phyloP scores from a whole-genome alignment of 2,888 invertebrate genomes.

The Dinocampus coccinellae region DNA sequence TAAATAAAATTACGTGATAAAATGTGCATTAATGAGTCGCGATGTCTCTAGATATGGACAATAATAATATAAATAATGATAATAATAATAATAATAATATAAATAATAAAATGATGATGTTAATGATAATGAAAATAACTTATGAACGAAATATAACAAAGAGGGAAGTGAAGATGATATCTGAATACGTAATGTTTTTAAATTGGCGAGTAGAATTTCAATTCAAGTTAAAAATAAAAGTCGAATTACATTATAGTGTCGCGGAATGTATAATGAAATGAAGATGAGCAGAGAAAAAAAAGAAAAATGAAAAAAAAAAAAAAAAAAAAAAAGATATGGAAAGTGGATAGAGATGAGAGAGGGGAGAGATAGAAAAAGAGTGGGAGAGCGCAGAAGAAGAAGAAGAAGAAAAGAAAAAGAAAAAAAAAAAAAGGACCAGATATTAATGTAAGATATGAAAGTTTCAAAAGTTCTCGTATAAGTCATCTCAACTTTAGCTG shows the following conservation, averaged over 20 bases:
- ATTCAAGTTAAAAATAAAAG: slow-evolving; percentile 32
- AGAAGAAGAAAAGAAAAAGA: neutral
- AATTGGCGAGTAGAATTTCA: slow-evolving; percentile 23
- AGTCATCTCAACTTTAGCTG: slow-evolving; percentile 35
- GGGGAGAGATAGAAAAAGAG: no score
- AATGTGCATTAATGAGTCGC: slow-evolving; percentile 9
- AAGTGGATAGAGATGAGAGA: neutral
- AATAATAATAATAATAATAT: neutral
- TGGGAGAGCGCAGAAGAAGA: no score
- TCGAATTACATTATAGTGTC: slow-evolving; percentile 35
- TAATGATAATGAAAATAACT: neutral
- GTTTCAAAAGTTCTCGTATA: slow-evolving; percentile 32
- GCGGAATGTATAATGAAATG: slow-evolving; percentile 33
- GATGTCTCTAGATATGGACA: neutral
- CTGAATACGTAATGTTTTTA: slow-evolving; percentile 25
- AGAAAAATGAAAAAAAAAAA: neutral
- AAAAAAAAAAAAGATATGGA: neutral
- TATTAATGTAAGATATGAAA: slow-evolving; percentile 38
- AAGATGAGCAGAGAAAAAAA: slow-evolving; percentile 21
- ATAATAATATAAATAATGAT: neutral
- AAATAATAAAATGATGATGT: neutral
- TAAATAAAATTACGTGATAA: slow-evolving; percentile 1
- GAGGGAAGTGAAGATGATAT: slow-evolving; percentile 15
- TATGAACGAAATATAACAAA: slow-evolving; percentile 13
- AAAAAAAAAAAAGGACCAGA: slow-evolving; percentile 11